Conservation (phyloP, 92 coral and sea anemone genomes). For the Heteractis magnifica region DNA sequence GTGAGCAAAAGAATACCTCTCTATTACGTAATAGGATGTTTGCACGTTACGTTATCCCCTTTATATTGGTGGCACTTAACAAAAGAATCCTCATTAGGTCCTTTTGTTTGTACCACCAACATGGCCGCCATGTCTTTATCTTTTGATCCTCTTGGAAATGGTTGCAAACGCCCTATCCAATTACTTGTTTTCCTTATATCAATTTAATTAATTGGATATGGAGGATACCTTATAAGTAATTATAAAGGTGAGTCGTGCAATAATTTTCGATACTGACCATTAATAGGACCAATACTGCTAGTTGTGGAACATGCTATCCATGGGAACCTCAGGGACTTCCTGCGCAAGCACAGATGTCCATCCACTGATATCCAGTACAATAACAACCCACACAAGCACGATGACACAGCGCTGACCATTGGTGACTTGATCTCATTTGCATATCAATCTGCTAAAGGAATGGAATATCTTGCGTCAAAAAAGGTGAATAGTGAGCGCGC, state of each 20-base stretch:
- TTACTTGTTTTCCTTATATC: neutral
- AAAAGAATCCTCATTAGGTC: too few species aligned
- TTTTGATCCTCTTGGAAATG: too few species aligned
- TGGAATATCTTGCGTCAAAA: constrained; percentile 87
- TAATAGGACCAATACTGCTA: constrained; percentile 81
- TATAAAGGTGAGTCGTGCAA: neutral
- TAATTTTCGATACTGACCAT: constrained; percentile 23
- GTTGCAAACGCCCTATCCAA: too few species aligned
- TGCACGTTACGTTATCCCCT: too few species aligned
- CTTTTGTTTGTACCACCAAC: too few species aligned
- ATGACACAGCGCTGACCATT: constrained; percentile 47
- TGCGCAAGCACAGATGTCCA: constrained; percentile 63
- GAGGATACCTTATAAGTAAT: neutral
- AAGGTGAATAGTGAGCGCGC: constrained; percentile 59
- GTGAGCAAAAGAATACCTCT: too few species aligned
- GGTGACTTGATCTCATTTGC: constrained; percentile 78
- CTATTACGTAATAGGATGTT: too few species aligned
- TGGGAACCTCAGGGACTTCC: constrained; percentile 84
- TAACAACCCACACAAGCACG: constrained; percentile 13
- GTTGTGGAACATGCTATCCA: constrained; percentile 84
- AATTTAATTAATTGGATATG: neutral
- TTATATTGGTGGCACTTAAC: too few species aligned
- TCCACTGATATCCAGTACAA: constrained; percentile 20
- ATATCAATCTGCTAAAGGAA: constrained; percentile 89
- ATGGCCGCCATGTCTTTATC: too few species aligned